Evolutionary conservation across 2,888 invertebrate genomes (phyloP).

Genomic region (Syrphus vitripennis): DNA sequence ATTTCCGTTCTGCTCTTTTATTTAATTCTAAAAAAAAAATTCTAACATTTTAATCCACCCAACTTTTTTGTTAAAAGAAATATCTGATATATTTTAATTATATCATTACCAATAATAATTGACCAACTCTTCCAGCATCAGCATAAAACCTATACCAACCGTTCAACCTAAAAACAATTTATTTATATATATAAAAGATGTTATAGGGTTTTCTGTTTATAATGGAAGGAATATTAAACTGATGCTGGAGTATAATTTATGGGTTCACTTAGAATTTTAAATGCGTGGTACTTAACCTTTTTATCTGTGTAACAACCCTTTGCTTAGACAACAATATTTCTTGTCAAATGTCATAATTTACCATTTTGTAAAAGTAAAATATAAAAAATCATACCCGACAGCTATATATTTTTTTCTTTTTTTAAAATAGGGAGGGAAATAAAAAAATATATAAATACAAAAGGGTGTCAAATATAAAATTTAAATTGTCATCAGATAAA

Average conservation of each 20-base stretch:
- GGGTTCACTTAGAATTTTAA: conserved; percentile 8
- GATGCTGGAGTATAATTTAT: conserved; percentile 4
- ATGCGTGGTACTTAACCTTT: conserved; percentile 20
- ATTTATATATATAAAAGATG: not conserved
- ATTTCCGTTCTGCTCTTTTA: not conserved
- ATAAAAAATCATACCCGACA: not conserved
- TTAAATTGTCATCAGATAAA: conserved; percentile 20
- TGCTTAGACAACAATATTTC: conserved; percentile 22
- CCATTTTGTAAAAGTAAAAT: not conserved
- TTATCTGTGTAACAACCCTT: conserved; percentile 20
- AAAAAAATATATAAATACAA: not conserved
- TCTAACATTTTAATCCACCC: not conserved
- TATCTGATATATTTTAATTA: not conserved
- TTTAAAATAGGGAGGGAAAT: not conserved
- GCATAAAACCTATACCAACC: not conserved
- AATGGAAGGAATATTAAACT: not conserved
- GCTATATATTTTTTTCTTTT: not conserved
- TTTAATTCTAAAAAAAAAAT: not conserved
- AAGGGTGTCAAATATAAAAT: not conserved
- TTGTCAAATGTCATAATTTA: conserved; percentile 30
- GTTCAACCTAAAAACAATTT: not conserved
- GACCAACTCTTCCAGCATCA: not conserved
- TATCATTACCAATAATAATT: conserved; percentile 10
- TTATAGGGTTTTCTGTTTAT: not conserved
- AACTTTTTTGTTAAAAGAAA: not conserved